Conservation (phyloP, 2,797 vertebrate species). For the Florisuga fusca region DNA sequence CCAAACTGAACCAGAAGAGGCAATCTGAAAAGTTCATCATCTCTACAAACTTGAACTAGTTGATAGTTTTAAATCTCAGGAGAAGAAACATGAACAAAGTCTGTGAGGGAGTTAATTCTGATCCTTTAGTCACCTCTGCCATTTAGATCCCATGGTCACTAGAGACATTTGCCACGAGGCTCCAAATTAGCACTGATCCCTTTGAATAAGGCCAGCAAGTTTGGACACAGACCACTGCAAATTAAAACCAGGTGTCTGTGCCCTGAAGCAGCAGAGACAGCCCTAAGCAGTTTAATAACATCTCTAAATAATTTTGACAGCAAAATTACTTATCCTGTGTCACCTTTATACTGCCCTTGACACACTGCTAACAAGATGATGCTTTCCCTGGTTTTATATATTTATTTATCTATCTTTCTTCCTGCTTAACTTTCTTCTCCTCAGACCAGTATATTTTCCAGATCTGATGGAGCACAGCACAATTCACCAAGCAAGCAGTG, state of each 20-base stretch:
- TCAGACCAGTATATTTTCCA: not conserved
- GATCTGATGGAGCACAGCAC: not conserved
- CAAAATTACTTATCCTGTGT: conserved; percentile 69
- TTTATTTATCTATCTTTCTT: not conserved
- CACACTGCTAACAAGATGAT: conserved; percentile 52
- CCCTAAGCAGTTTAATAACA: conserved; percentile 74
- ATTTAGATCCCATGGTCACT: not conserved
- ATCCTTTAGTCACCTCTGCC: not conserved
- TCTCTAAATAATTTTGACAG: conserved; percentile 79
- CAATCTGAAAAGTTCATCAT: not conserved
- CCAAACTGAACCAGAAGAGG: rapidly evolving
- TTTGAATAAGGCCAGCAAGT: not conserved
- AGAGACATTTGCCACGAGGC: not conserved
- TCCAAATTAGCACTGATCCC: not conserved
- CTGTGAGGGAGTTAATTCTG: not conserved
- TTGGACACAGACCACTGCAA: conserved; percentile 26
- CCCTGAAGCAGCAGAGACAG: conserved; percentile 63
- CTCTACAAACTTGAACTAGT: not conserved
- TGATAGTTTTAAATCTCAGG: not conserved
- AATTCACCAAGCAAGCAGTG: not conserved
- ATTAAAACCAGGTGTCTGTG: conserved; percentile 62
- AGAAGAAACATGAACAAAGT: not conserved
- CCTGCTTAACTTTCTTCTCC: not conserved
- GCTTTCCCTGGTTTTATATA: not conserved
- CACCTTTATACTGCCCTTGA: conserved; percentile 73